phyloP scores from a whole-genome alignment of 2,888 invertebrate genomes.

The Tortrix viridana region DNA sequence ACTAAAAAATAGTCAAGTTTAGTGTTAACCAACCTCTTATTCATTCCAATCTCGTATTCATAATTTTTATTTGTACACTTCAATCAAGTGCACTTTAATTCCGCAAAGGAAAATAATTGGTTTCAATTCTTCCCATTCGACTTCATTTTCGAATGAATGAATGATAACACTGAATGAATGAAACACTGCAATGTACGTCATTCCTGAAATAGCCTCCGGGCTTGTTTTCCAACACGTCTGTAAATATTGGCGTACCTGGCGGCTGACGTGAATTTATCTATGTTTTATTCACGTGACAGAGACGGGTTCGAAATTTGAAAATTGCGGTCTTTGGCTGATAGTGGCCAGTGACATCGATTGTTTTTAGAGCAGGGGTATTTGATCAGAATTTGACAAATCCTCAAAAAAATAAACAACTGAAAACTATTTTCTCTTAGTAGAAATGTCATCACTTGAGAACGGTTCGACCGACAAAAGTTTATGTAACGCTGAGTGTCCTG shows the following conservation, averaged over 20 bases:
- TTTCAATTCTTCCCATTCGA: no score
- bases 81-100: no score
- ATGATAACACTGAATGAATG: constrained; percentile 10
- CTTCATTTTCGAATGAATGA: no score
- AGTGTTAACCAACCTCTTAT: no score
- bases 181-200: constrained; percentile 13
- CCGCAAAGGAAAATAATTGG: no score
- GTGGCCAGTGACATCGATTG: background rate
- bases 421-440: background rate
- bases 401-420: background rate
- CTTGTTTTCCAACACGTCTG: constrained; percentile 45
- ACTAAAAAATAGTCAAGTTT: no score
- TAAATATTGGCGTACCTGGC: constrained; percentile 58
- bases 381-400: no score
- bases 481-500: no score
- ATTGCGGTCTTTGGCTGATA: constrained; percentile 11
- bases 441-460: background rate
- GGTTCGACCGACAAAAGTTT: no score
- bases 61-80: no score
- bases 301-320: constrained; percentile 27
- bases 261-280: constrained; percentile 44
- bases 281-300: constrained; percentile 42
- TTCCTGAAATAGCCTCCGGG: constrained; percentile 19
- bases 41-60: no score
- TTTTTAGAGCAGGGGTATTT: background rate